Evolutionary conservation across 2,888 invertebrate genomes (phyloP).

Genomic region (Ecdyonurus torrentis): DNA sequence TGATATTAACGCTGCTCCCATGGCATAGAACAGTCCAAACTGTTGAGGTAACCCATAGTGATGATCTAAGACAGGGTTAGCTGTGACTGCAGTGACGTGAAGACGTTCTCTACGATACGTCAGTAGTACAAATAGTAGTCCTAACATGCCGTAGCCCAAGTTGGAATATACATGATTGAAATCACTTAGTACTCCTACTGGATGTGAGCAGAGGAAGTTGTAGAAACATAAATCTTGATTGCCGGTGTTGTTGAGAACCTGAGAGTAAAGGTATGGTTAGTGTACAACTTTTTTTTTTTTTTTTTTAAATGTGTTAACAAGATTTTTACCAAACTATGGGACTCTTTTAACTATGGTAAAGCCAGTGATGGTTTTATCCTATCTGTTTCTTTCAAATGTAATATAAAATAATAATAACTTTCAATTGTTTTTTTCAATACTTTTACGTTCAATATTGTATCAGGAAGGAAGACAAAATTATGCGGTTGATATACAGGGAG

Average conservation of each 20-base stretch:
- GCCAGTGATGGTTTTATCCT: no score
- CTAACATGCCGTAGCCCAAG: constrained; percentile 62
- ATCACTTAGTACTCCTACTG: constrained; percentile 53
- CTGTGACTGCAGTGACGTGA: constrained; percentile 18
- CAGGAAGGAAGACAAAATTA: no score
- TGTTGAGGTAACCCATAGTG: constrained; percentile 58
- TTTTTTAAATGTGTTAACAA: no score
- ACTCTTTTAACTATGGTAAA: no score
- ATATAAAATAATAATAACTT: no score
- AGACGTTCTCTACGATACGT: constrained; percentile 37
- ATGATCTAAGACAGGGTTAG: constrained; percentile 21
- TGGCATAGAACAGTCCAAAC: constrained; percentile 69
- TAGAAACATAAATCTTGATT: constrained; percentile 76
- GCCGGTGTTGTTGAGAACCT: constrained; percentile 31
- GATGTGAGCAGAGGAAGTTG: constrained; percentile 74
- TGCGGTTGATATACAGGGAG: no score
- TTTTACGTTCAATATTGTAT: no score
- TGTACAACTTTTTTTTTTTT: no score
- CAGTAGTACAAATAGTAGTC: constrained; percentile 57
- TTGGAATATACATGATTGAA: constrained; percentile 82
- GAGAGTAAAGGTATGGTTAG: no score
- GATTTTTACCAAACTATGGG: no score
- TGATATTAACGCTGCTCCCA: constrained; percentile 71
- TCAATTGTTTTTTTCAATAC: no score
- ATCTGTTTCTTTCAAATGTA: no score